Conservation (phyloP, 1,140 invertebrate genomes). For the Ruditapes philippinarum region DNA sequence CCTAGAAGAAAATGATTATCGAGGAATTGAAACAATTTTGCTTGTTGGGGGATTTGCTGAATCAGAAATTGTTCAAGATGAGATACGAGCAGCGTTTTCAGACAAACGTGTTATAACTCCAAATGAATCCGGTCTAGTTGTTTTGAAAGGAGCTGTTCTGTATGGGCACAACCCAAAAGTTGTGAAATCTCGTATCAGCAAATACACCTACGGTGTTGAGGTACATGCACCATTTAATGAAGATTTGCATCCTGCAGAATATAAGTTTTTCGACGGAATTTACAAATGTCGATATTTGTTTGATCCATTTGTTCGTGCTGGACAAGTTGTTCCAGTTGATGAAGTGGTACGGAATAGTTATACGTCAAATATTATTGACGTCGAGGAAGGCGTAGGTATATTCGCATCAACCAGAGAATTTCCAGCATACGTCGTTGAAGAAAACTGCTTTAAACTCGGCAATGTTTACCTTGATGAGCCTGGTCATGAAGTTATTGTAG, state of each 20-base stretch:
- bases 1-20: neutral
- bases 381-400: constrained; percentile 17
- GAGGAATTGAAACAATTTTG: neutral
- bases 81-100: neutral
- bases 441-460: constrained; percentile 27
- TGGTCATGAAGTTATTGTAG: neutral
- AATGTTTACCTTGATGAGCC: constrained; percentile 13
- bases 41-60: constrained; percentile 46
- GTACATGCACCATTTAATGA: constrained; percentile 10
- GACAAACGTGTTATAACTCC: constrained; percentile 30
- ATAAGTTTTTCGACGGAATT: constrained; percentile 11
- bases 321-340: neutral
- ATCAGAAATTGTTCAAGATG: constrained; percentile 38
- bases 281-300: constrained; percentile 42
- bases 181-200: neutral
- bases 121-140: constrained; percentile 23
- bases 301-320: constrained; percentile 25
- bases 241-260: constrained; percentile 8
- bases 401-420: neutral
- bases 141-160: constrained; percentile 41
- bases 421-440: constrained; percentile 3
- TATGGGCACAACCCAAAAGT: constrained; percentile 36
- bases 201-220: constrained; percentile 41
- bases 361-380: constrained; percentile 18
- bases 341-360: neutral